phyloP scores from a whole-genome alignment of 2,797 vertebrate genomes.

The Diceros bicornis region DNA sequence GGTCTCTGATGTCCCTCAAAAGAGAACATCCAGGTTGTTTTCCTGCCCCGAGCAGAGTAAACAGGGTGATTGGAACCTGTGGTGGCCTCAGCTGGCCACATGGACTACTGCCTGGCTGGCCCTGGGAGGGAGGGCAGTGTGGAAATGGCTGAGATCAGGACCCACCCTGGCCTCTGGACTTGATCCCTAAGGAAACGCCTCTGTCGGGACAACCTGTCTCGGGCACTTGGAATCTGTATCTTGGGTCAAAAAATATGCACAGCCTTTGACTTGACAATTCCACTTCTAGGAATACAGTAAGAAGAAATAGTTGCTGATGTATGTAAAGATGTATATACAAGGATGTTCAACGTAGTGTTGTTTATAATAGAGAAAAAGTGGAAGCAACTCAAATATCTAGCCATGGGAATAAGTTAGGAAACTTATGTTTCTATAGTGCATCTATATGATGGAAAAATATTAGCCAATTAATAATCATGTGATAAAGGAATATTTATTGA shows the following conservation, averaged over 20 bases:
- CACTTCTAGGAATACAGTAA: background rate
- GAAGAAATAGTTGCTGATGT: background rate
- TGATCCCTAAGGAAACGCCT: conserved; percentile 40
- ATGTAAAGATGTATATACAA: background rate
- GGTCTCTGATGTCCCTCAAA: conserved; percentile 5
- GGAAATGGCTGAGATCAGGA: conserved; percentile 21
- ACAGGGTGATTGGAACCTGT: conserved; percentile 41
- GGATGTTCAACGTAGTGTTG: background rate
- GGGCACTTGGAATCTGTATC: background rate
- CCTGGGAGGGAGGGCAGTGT: background rate
- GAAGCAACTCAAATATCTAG: background rate
- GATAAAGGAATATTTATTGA: background rate
- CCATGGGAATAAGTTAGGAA: background rate
- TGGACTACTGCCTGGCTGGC: background rate
- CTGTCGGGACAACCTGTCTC: conserved; percentile 59
- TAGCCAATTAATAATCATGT: background rate
- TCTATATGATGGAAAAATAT: background rate
- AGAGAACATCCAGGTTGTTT: conserved; percentile 59
- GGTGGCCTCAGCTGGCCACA: background rate
- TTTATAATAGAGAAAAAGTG: background rate
- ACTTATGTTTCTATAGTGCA: background rate
- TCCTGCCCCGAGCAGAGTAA: conserved; percentile 51
- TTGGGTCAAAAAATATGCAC: conserved; percentile 38
- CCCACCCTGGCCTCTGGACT: conserved; percentile 56
- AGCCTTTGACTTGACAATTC: conserved; percentile 40